Evolutionary conservation across 2,797 vertebrate species (phyloP), one percentile per base, ranked within the genome.

Genomic region (Paguma larvata): DNA sequence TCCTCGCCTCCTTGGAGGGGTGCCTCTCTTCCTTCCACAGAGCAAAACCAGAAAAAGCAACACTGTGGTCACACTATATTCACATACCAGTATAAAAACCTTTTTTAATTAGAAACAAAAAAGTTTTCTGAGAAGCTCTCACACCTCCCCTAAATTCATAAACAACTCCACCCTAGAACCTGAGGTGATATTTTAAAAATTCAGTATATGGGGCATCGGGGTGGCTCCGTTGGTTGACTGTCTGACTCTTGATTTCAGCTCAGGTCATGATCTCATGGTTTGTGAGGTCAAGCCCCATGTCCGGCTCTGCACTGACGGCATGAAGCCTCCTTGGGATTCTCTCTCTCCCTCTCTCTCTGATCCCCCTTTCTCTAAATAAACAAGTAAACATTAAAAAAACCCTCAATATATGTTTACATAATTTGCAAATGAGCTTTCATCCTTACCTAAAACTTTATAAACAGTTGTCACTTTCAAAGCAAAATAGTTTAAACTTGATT

Each of bases 151-250:
- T 95, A n/a, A n/a, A 68, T 70, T 79, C 34, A 44, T 79, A 72
- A 94, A 92, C n/a, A 85, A n/a, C 34, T 72, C n/a, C 44, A 63
- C 59, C 51, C 77, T 87, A 88, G 59, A 80, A 78, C 38, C n/a
- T 6, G 4, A 56, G 38, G 21, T 59, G 21, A 59, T 59, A 59
- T 56, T 23, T 59, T 8, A 59, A 23, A 21, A 59, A 59, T 23
- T 59, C 56, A 59, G 23, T 59, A 23, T 59, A 23, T 59, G 8
- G 7, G 21, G 56, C 56, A 59, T 59, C 56, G 9, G 21, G 6
- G 56, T 59, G 56, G 56, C 56, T 59, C 56, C 21, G 21, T 23
- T 21, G 23, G 56, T 59, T 59, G 56, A 59, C 19, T 59, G 56
- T 59, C 56, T 53, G 51, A 53, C 51, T 53, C 15, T 59, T 59